Percentiles rank a stretch among this genome's conserved stretches.
phyloP scores from a whole-genome alignment of 1,140 invertebrate species.

The Drosophila murphyi region DNA sequence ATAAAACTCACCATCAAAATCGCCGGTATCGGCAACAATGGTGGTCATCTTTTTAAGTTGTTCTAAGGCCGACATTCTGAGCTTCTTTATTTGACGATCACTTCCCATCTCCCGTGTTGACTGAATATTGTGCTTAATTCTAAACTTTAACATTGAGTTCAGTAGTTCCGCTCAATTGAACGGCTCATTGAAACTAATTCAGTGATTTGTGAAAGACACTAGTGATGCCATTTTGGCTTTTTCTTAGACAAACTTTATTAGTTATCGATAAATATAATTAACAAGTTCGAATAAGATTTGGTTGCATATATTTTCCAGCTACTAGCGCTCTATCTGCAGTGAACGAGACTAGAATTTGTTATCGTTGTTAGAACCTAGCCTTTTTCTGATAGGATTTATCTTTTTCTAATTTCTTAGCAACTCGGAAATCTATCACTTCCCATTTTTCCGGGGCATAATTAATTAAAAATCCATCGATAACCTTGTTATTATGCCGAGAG shows the following conservation, averaged over 20 bases:
- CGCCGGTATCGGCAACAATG: slow-evolving; percentile 98
- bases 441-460: no score
- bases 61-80: slow-evolving; percentile 57
- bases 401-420: no score
- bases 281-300: not conserved
- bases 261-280: not conserved
- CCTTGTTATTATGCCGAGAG: not conserved
- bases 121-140: slow-evolving; percentile 7
- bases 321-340: no score
- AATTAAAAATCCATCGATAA: not conserved
- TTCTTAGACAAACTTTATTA: not conserved
- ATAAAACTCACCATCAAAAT: slow-evolving; percentile 89
- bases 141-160: not conserved
- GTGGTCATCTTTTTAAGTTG: slow-evolving; percentile 92
- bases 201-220: not conserved
- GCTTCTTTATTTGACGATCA: slow-evolving; percentile 53
- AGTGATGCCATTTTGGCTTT: not conserved
- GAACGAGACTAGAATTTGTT: no score
- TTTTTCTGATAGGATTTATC: no score
- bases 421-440: no score
- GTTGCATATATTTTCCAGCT: not conserved
- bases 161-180: slow-evolving; percentile 1
- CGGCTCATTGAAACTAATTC: not conserved
- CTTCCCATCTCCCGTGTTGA: slow-evolving; percentile 47
- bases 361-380: no score